Conservation (phyloP, 2,113 vertebrate genomes). For the Sterrhoptilus dennistouni region DNA sequence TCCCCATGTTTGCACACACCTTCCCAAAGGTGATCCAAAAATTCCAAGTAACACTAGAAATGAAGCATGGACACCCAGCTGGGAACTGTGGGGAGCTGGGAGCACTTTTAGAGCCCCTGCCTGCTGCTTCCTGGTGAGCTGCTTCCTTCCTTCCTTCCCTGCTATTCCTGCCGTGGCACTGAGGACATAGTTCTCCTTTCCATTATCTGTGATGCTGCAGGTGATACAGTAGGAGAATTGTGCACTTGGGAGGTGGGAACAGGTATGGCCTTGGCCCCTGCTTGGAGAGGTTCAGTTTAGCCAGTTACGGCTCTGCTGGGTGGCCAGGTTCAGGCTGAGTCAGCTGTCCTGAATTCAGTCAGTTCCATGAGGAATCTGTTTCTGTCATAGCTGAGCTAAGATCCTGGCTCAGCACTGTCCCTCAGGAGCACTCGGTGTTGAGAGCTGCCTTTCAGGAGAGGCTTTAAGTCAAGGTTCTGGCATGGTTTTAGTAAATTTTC, state of each 20-base stretch:
- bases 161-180: not conserved
- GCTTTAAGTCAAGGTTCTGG: not conserved
- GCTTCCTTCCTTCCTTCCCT: not conserved
- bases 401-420: not conserved
- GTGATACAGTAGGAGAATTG: not conserved
- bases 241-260: not conserved
- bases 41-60: not conserved
- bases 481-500: not conserved
- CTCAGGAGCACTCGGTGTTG: accelerated
- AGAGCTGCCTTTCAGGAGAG: not conserved
- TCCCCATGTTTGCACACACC: not conserved
- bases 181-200: not conserved
- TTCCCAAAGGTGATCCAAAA: not conserved
- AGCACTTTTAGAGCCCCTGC: not conserved
- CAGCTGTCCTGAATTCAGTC: not conserved
- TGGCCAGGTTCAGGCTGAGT: not conserved
- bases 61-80: not conserved
- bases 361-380: not conserved
- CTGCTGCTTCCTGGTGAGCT: not conserved
- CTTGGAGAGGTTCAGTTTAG: not conserved
- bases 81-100: not conserved
- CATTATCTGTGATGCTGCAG: not conserved
- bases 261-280: not conserved
- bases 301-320: not conserved
- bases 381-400: not conserved